Base-by-base conservation (phyloP, 2,113 vertebrate species). In the Oryzias javanicus region DNA sequence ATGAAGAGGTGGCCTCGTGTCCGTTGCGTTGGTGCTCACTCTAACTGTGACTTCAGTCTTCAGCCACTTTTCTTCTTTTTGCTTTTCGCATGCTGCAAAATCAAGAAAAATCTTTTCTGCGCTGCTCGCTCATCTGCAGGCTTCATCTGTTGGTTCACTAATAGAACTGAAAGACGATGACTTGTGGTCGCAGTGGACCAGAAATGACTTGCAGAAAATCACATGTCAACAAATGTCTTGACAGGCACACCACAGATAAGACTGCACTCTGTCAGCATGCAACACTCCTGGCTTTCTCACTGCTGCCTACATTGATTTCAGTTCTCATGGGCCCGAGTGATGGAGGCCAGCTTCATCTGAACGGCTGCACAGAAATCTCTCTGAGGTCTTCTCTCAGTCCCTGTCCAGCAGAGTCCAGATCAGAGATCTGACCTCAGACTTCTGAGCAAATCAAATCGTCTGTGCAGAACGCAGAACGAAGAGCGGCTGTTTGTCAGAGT, bases 181-280 rank as follows among this genome's bases (percentile, higher is more conserved):
- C 41, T 50, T 20, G 45, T 60, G 42, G 53, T 66, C 6, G 19
- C 40, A n/a, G 20, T 15, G 25, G 66, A 63, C 24, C 42, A 22
- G 6, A 80, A 50, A 60, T 78, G 63, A 80, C 76, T 65, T 48
- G 74, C 61, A 78, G 24, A 68, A 76, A 73, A 49, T 82, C 68
- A 67, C 74, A 80, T 67, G 45, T 74, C 50, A 65, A 67, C 60
- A 73, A 46, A 55, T 55, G 57, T 74, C 58, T 70, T 77, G 12
- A 44, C 58, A 70, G 49, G 45, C 65, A 60, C 57, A 49, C 72
- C 66, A 56, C 77, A 74, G 75, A 81, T 77, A 83, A 83, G 72
- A 42, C 20, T 49, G 60, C 42, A 22, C 53, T 42, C 47, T 46
- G 25, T 46, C 56, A 10, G 61, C 61, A 63, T 50, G 18, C 49